Conservation (phyloP, 2,797 vertebrate genomes). For the Ctenochaetus hawaiiensis region DNA sequence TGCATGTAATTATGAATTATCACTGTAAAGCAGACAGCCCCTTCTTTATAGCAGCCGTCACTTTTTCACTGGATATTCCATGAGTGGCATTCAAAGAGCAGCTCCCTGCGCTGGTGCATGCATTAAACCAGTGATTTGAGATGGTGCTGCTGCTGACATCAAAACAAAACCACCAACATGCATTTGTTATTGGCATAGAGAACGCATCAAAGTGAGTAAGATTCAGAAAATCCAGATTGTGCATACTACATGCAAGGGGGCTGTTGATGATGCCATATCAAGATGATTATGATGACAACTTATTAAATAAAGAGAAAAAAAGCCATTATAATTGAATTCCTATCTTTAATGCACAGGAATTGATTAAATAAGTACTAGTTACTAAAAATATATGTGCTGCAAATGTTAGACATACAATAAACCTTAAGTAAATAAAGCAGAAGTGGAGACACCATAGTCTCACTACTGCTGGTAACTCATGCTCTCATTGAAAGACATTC, state of each 20-base stretch:
- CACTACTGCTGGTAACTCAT: too few relatives aligned
- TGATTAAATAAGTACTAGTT: not conserved
- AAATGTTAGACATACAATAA: not conserved
- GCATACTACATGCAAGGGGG: not conserved
- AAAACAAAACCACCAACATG: slow-evolving; percentile 47
- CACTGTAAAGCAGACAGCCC: slow-evolving; percentile 62
- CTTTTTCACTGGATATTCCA: slow-evolving; percentile 47
- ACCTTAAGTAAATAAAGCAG: not conserved
- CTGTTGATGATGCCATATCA: slow-evolving; percentile 5
- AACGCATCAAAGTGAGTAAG: slow-evolving; percentile 28
- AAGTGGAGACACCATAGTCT: not conserved
- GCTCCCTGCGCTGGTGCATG: slow-evolving; percentile 31
- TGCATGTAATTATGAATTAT: slow-evolving; percentile 82
- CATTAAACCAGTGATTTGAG: slow-evolving; percentile 49
- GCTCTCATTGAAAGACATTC: not conserved
- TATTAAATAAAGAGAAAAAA: not conserved
- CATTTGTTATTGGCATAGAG: slow-evolving; percentile 13
- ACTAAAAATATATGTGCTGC: too few relatives aligned
- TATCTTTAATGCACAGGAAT: not conserved
- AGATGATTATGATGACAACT: slow-evolving; percentile 7
- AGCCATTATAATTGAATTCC: not conserved
- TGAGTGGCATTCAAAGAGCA: slow-evolving; percentile 55
- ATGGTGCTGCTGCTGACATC: slow-evolving; percentile 52
- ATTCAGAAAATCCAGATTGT: not conserved
- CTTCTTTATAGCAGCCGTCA: slow-evolving; percentile 48